Percentiles rank a stretch among this genome's conserved stretches.
phyloP scores from a whole-genome alignment of 2,113 vertebrate genomes.

The Sylvietta virens region DNA sequence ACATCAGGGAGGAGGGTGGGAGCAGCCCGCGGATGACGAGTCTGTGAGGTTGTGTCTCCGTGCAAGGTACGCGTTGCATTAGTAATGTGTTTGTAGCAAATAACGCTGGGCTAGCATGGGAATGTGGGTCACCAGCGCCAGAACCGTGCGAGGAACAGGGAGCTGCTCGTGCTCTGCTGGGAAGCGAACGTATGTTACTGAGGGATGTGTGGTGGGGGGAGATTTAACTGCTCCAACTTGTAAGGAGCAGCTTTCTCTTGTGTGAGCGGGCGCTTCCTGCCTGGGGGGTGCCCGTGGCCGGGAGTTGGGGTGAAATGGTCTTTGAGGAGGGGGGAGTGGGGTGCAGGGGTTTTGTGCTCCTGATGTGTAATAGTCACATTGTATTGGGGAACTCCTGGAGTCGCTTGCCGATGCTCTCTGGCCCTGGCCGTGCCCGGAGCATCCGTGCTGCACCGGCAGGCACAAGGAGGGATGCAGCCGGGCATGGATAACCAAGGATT shows the following conservation, averaged over 20 bases:
- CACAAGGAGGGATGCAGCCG: neutral
- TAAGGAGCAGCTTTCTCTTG: neutral
- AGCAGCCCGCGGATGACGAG: slow-evolving; percentile 13
- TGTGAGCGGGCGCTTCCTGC: neutral
- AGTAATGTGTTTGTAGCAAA: slow-evolving; percentile 44
- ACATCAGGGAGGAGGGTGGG: slow-evolving; percentile 42
- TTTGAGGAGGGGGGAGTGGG: neutral
- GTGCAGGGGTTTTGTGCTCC: neutral
- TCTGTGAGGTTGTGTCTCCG: slow-evolving; percentile 27
- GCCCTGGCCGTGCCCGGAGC: neutral
- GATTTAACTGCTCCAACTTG: neutral
- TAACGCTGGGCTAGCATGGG: slow-evolving; percentile 26
- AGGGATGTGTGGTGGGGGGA: neutral
- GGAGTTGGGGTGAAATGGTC: neutral
- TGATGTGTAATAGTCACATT: accelerated
- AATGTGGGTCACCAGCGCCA: slow-evolving; percentile 48
- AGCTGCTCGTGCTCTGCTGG: slow-evolving; percentile 21
- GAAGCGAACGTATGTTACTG: neutral
- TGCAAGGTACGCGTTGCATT: slow-evolving; percentile 32
- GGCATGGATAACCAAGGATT: neutral
- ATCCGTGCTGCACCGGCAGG: neutral
- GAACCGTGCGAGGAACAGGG: neutral
- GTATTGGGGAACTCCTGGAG: accelerated
- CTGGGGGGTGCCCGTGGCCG: neutral
- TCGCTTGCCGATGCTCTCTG: neutral